These are phyloP conservation scores for Meiosimyza decipiens DNA, from an alignment of 2,888 invertebrate genomes.

Conservation along the genomic window DNA sequence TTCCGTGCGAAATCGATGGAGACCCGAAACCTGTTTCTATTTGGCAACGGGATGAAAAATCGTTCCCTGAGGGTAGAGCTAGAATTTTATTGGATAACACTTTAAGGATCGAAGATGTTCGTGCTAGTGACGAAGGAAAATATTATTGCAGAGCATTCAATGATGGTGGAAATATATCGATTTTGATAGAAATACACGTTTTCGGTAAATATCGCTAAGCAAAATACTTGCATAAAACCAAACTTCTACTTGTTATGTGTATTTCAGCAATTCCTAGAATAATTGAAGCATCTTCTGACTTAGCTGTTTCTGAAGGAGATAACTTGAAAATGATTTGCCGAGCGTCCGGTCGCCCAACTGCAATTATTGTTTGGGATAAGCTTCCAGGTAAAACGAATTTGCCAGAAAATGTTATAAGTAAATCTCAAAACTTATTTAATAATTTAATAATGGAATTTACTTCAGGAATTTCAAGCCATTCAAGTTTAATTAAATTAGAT, in stretches of 20 bases:
- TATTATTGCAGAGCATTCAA: constrained; percentile 52
- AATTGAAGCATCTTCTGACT: constrained; percentile 51
- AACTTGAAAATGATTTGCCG: constrained; percentile 51
- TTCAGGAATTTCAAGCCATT: too few relatives aligned
- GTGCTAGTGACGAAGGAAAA: constrained; percentile 52
- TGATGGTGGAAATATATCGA: constrained; percentile 53
- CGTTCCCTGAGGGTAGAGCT: constrained; percentile 52
- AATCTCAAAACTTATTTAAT: too few relatives aligned
- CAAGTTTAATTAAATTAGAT: too few relatives aligned
- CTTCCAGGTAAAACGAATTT: too few relatives aligned
- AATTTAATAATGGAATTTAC: too few relatives aligned
- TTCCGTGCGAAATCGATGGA: constrained; percentile 51
- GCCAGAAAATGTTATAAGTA: too few relatives aligned
- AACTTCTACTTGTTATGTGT: neutral
- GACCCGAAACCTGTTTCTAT: constrained; percentile 51
- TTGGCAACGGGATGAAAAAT: constrained; percentile 50
- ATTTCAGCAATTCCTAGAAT: constrained; percentile 51
- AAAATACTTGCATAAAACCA: too few relatives aligned
- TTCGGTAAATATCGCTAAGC: constrained; percentile 44
- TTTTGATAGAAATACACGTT: constrained; percentile 50
- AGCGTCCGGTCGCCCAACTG: constrained; percentile 49
- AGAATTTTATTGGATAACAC: constrained; percentile 53
- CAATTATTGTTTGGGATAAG: constrained; percentile 50
- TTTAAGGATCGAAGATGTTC: constrained; percentile 51
- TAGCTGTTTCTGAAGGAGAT: constrained; percentile 48